phyloP scores from a whole-genome alignment of 2,888 invertebrate genomes.

The Phortica magna region DNA sequence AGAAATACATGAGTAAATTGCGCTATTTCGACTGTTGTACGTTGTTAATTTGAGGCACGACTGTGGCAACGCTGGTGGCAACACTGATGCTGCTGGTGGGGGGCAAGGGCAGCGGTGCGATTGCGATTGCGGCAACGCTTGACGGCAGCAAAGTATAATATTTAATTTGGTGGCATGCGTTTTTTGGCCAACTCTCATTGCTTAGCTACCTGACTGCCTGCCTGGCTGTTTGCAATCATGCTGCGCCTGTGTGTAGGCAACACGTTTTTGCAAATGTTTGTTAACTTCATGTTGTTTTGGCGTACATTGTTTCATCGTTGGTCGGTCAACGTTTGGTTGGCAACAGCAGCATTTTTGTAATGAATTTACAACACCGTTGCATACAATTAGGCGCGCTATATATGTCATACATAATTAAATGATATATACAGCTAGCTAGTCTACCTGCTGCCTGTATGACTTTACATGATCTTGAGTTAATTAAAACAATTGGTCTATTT shows the following conservation, averaged over 20 bases:
- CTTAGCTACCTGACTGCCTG: neutral
- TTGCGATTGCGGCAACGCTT: too few species aligned
- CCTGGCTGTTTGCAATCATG: neutral
- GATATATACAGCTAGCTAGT: neutral
- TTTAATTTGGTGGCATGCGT: conserved; percentile 12
- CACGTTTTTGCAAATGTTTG: conserved; percentile 15
- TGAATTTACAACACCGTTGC: conserved; percentile 47
- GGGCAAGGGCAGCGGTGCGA: neutral
- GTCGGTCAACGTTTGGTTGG: neutral
- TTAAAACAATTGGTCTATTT: conserved; percentile 63
- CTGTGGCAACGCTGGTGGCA: neutral
- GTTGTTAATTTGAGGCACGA: neutral
- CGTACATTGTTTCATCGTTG: neutral
- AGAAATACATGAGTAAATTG: too few species aligned
- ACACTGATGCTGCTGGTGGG: neutral
- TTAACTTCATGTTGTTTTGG: conserved; percentile 15
- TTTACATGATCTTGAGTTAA: conserved; percentile 54
- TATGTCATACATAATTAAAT: conserved; percentile 37
- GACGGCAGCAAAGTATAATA: neutral
- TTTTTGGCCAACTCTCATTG: too few species aligned
- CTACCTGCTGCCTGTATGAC: neutral
- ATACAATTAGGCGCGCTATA: conserved; percentile 64
- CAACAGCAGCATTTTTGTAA: neutral
- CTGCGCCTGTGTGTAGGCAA: neutral
- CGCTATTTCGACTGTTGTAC: neutral